These are phyloP conservation scores for Helobdella robusta DNA, from an alignment of 2,888 invertebrate genomes.

Conservation along the genomic window DNA sequence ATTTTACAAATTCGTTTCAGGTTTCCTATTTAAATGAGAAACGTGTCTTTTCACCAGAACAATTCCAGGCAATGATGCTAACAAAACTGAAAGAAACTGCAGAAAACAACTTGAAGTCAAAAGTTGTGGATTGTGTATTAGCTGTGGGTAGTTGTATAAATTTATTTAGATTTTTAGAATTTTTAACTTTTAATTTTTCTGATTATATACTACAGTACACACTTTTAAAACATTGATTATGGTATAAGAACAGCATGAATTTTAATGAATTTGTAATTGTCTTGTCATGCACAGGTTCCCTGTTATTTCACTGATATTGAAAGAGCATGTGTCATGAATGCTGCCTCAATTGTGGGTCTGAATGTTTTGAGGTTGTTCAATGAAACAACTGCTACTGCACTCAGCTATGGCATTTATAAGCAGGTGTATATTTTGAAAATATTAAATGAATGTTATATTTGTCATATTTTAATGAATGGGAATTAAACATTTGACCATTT, in stretches of 20 bases:
- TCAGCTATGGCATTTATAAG: slow-evolving; percentile 96
- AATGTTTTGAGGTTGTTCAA: slow-evolving; percentile 90
- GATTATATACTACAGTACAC: neutral
- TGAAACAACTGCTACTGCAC: slow-evolving; percentile 90
- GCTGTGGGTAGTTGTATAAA: slow-evolving; percentile 44
- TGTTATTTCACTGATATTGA: slow-evolving; percentile 89
- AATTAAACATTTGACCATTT: neutral
- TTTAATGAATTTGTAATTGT: neutral
- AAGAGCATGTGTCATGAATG: slow-evolving; percentile 78
- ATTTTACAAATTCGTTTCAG: slow-evolving; percentile 46
- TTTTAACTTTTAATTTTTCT: neutral
- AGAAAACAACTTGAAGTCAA: slow-evolving; percentile 73
- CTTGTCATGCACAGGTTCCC: slow-evolving; percentile 57
- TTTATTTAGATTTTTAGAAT: neutral
- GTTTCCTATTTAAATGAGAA: slow-evolving; percentile 76
- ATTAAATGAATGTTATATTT: neutral
- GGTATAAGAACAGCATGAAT: no score
- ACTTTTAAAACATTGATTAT: no score
- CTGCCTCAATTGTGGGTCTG: slow-evolving; percentile 80
- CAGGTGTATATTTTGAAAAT: slow-evolving; percentile 12
- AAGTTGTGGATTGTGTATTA: slow-evolving; percentile 60
- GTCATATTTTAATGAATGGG: neutral
- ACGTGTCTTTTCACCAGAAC: slow-evolving; percentile 64
- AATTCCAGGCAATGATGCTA: slow-evolving; percentile 88
- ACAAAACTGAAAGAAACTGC: slow-evolving; percentile 90